These are phyloP conservation scores for Anguilla megastoma DNA, from an alignment of 2,797 vertebrate genomes.

Conservation along the genomic window DNA sequence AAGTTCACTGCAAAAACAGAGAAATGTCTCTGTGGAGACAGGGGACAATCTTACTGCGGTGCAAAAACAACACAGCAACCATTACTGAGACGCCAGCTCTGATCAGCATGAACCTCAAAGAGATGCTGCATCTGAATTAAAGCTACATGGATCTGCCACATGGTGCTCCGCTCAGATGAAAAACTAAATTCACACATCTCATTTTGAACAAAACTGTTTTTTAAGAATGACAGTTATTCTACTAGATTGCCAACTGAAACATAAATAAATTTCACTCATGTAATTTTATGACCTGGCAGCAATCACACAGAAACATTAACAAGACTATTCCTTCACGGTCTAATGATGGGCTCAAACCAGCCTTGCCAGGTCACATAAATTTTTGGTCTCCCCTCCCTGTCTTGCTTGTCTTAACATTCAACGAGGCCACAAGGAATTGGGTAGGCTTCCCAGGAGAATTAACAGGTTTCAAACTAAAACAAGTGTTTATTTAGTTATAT, in stretches of 20 bases:
- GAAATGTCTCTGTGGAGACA: constrained; percentile 75
- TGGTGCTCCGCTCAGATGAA: neutral
- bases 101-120: neutral
- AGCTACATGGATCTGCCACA: neutral
- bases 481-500: neutral
- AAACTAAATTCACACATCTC: neutral
- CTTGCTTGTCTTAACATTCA: neutral
- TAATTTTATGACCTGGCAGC: constrained; percentile 4
- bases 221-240: neutral
- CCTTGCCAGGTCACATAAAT: neutral
- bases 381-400: neutral
- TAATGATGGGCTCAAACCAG: neutral
- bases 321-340: neutral
- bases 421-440: neutral
- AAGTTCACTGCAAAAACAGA: constrained; percentile 79
- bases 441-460: neutral
- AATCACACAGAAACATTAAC: neutral
- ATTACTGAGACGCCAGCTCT: neutral
- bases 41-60: constrained; percentile 28
- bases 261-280: neutral
- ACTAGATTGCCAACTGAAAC: neutral
- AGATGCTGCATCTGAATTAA: neutral
- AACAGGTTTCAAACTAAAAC: neutral
- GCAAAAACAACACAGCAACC: neutral
- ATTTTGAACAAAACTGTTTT: neutral